phyloP scores from a whole-genome alignment of 1,140 invertebrate genomes.

The Bombus turneri region DNA sequence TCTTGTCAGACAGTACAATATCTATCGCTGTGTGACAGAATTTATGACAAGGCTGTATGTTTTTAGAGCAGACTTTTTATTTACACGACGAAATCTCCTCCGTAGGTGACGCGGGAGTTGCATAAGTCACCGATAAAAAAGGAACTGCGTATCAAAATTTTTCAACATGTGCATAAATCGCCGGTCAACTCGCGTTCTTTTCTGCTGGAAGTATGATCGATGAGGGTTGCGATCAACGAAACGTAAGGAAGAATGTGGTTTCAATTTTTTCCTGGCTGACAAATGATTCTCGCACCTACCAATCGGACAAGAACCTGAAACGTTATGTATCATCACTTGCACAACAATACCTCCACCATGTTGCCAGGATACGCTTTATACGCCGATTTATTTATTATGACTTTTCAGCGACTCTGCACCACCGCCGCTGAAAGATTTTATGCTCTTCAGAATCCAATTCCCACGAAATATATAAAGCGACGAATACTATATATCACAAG shows the following conservation, averaged over 20 bases:
- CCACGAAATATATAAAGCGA: too few relatives aligned
- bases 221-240: conserved; percentile 37
- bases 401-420: background rate
- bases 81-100: background rate
- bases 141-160: conserved; percentile 5
- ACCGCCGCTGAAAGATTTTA: background rate
- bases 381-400: conserved; percentile 44
- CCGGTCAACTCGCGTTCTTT: conserved; percentile 27
- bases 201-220: conserved; percentile 40
- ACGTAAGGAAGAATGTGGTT: conserved; percentile 46
- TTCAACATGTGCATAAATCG: conserved; percentile 32
- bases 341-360: conserved; percentile 13
- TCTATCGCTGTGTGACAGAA: background rate
- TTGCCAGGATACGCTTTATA: conserved; percentile 2
- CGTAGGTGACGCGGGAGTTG: too few relatives aligned
- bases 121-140: background rate
- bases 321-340: conserved; percentile 52
- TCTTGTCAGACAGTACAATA: too few relatives aligned
- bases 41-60: background rate
- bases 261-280: conserved; percentile 53
- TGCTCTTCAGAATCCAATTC: conserved; percentile 11
- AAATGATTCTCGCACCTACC: conserved; percentile 44
- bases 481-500: background rate
- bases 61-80: background rate
- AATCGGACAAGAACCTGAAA: conserved; percentile 41